Conservation (phyloP, 2,113 vertebrate species). For the Sander lucioperca region DNA sequence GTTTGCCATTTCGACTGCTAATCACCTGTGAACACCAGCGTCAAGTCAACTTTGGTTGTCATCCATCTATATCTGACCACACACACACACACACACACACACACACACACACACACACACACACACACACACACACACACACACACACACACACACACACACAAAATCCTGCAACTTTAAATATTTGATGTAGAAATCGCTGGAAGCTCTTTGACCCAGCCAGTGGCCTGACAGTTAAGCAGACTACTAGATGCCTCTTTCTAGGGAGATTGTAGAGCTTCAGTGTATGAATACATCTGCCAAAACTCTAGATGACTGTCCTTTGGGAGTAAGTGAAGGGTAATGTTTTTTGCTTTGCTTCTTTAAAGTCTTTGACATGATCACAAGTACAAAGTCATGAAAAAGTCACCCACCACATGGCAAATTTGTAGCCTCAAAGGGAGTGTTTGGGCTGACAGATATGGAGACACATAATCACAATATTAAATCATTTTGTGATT, state of each 20-base stretch:
- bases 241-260: constrained; percentile 31
- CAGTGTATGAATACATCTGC: constrained; percentile 31
- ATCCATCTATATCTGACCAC: too few species aligned
- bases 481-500: constrained; percentile 2
- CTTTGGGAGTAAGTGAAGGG: constrained; percentile 22
- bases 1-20: too few species aligned
- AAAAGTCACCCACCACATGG: not conserved
- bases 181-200: too few species aligned
- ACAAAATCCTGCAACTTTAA: too few species aligned
- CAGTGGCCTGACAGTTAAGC: constrained; percentile 2
- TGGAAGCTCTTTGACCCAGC: too few species aligned
- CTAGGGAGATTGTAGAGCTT: constrained; percentile 32
- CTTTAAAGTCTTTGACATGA: too few species aligned
- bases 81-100: too few species aligned
- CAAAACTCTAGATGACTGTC: constrained; percentile 10
- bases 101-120: too few species aligned
- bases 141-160: too few species aligned
- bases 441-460: not conserved
- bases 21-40: too few species aligned
- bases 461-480: constrained; percentile 6
- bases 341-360: not conserved
- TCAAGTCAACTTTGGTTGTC: too few species aligned
- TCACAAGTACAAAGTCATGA: constrained; percentile 1
- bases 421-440: not conserved
- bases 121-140: too few species aligned